Base-by-base conservation (phyloP, 37 sponge, comb jelly and placozoan species). In the Lycopodina hypogea region DNA sequence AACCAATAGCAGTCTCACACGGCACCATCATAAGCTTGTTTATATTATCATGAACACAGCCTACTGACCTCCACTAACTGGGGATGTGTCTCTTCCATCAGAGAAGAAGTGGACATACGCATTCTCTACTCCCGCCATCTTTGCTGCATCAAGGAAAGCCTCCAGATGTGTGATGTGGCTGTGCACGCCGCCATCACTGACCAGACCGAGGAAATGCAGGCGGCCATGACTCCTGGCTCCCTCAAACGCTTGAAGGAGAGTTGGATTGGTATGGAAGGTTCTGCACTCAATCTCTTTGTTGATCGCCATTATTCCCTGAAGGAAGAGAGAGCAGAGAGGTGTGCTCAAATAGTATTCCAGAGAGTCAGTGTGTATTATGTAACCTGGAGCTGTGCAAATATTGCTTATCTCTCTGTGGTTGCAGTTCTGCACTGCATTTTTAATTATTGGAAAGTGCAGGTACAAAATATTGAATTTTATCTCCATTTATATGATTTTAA, bases 151-250 rank as follows among this genome's bases (percentile, higher is more conserved):
- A 37, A 97, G 78, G 21, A 97, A 84, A 34, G 90, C 90, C 71
- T 86, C 77, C 66, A 89, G 71, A 76, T 97, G 97, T 32, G 81
- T 62, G 23, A 97, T 97, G 67, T 97, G 97, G 63, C 93, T 89
- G 79, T 97, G 97, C 4, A 97, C 97, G 3, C 97, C 97, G 33
- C 97, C 97, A 83, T 97, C 95, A 70, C 95, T 94, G 29, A 95
- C 96, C 73, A 95, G 76, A 0, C 96, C 96, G 29, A 95, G 67
- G 78, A 89, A 80, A 70, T 95, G 96, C 21, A 95, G 53, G 19
- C 96, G 85, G 11, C 96, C 96, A 73, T 67, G 83, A 28, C 83
- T 83, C 86, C 92, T 95, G 1, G 81, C 90, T 8, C 24, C 58
- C 18, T 78, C 68, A 53, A 95, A 87, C 0, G 95, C 93, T 37